Base-by-base conservation (phyloP, 2,888 invertebrate genomes). In the Trisateles emortualis region DNA sequence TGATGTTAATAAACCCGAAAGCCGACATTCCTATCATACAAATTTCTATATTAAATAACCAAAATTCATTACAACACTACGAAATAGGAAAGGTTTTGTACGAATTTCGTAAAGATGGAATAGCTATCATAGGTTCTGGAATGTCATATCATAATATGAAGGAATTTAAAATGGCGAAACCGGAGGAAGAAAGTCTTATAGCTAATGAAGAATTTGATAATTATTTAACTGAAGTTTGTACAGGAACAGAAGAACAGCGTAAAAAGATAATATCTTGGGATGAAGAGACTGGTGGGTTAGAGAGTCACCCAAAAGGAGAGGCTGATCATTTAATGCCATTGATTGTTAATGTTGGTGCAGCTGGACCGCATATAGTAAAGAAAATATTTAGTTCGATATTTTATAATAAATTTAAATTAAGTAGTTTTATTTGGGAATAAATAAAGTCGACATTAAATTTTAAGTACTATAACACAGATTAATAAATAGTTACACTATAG, bases 311-410 rank as follows among this genome's bases (percentile, higher is more conserved):
- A 0, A 6, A 54, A 1, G 69, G 74, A 0, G 68, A 79, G 9
- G 83, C 83, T 0, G 84, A 84, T 19, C 84, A 84, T 58, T 51
- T 84, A 1, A 83, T 84, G 84, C 84, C 84, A 0, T 51, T 84
- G 9, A 74, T 84, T 14, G 84, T 84, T 2, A 76, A 71, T 41
- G 58, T 70, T 0, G 84, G 83, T 0, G 83, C 84, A 0, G 77
- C 72, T n/a, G 81, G 84, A 10, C 10, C 53, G 5, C 51, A 47
- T 0, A 54, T 63, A 10, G 81, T 76, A 0, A 76, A 52, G 14
- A 82, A 77, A 46, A 59, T 83, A 4, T 82, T 79, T 13, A 63
- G 70, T 5, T 66, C 72, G 0, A 61, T 76, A 0, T 83, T 66
- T 44, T 26, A 49, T 6, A 46, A 48, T 3, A 82, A 76, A 47